Conservation (phyloP, 1,140 invertebrate species). For the Drosophila bifasciata region DNA sequence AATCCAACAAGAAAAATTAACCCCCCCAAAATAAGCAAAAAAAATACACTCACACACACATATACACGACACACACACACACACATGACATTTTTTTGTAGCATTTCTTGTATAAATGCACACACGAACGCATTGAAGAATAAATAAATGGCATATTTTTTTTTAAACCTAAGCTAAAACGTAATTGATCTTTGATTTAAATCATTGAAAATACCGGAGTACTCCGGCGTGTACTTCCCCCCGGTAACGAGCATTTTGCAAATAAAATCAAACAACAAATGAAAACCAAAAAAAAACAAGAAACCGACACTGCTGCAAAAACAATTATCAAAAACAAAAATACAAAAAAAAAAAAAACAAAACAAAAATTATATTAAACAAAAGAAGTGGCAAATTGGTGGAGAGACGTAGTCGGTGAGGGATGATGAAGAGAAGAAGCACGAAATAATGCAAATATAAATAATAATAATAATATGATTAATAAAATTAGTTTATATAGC, state of each 20-base stretch:
- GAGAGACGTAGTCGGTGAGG: constrained; percentile 2
- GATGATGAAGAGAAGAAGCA: constrained; percentile 3
- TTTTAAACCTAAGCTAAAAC: constrained; percentile 45
- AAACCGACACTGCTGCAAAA: constrained; percentile 15
- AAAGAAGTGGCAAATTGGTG: constrained; percentile 8
- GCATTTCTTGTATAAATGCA: constrained; percentile 54
- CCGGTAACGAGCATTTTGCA: constrained; percentile 1
- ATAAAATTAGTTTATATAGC: constrained; percentile 78
- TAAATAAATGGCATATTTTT: constrained; percentile 41
- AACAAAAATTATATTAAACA: constrained; percentile 2
- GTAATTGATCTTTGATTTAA: constrained; percentile 31
- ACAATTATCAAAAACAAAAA: constrained; percentile 29
- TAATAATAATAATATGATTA: constrained; percentile 68
- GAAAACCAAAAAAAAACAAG: constrained; percentile 16
- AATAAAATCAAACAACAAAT: constrained; percentile 39
- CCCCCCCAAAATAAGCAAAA: constrained; percentile 2
- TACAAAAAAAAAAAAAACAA: constrained; percentile 16
- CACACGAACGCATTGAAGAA: constrained; percentile 32
- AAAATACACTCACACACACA: not conserved
- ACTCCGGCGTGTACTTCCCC: constrained; percentile 7
- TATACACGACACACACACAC: constrained; percentile 4
- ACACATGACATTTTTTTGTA: constrained; percentile 37
- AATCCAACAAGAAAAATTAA: constrained; percentile 17
- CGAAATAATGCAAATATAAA: constrained; percentile 63
- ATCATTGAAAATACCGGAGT: constrained; percentile 6